Evolutionary conservation across 1,140 invertebrate genomes (phyloP).

Genomic region (Euglossa dilemma): DNA sequence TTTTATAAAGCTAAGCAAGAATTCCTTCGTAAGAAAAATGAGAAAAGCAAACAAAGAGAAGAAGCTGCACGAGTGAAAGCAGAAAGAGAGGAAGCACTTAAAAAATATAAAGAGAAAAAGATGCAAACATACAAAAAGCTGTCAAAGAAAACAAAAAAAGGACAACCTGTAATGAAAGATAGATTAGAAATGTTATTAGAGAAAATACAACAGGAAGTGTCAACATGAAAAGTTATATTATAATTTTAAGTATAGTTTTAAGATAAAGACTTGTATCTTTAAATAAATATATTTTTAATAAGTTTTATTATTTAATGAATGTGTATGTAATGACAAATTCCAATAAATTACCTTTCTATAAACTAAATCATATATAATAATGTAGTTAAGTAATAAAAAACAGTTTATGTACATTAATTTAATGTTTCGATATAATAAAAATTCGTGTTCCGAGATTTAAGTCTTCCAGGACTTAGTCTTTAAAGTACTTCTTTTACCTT

Average conservation of each 20-base stretch:
- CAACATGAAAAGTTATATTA: neutral
- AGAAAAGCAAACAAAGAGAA: slow-evolving; percentile 83
- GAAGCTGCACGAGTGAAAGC: slow-evolving; percentile 81
- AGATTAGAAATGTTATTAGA: slow-evolving; percentile 88
- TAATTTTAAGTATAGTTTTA: neutral
- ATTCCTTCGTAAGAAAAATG: slow-evolving; percentile 83
- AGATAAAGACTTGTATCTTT: neutral
- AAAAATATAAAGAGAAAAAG: slow-evolving; percentile 87
- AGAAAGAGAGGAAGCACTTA: slow-evolving; percentile 85
- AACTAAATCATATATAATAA: neutral
- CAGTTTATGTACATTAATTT: neutral
- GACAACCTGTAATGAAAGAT: slow-evolving; percentile 90
- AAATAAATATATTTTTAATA: neutral
- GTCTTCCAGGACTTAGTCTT: neutral
- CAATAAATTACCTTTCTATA: neutral
- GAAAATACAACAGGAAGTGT: slow-evolving; percentile 81
- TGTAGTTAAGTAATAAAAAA: neutral
- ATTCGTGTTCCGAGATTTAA: neutral
- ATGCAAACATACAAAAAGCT: slow-evolving; percentile 86
- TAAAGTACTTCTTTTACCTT: too few relatives aligned
- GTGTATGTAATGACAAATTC: neutral
- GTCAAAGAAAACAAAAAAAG: slow-evolving; percentile 88
- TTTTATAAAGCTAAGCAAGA: slow-evolving; percentile 84
- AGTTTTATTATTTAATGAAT: neutral
- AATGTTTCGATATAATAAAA: neutral